phyloP scores from a whole-genome alignment of 2,797 vertebrate genomes.

The Phataginus tricuspis region DNA sequence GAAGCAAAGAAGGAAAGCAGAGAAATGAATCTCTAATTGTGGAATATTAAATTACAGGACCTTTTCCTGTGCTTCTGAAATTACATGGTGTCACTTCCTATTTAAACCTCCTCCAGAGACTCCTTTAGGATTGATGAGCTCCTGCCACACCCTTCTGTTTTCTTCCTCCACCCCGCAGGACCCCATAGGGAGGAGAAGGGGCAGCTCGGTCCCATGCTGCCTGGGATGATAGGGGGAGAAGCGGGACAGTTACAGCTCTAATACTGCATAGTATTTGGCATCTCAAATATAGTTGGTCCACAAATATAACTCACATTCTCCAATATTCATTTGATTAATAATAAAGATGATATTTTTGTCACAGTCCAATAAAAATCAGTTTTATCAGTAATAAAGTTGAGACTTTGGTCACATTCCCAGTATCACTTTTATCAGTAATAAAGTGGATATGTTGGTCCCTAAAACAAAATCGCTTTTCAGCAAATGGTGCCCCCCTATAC shows the following conservation, averaged over 20 bases:
- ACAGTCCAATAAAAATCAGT: background rate
- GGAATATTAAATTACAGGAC: background rate
- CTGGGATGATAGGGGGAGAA: background rate
- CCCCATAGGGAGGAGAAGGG: background rate
- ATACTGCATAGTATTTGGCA: background rate
- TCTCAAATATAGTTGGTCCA: background rate
- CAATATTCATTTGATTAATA: background rate
- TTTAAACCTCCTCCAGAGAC: background rate
- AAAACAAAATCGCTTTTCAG: background rate
- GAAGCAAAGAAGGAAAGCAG: background rate
- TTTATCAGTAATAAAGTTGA: constrained; percentile 7
- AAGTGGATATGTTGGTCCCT: background rate
- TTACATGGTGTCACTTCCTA: background rate
- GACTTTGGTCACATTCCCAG: background rate
- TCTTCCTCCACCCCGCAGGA: background rate
- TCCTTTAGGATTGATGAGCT: background rate
- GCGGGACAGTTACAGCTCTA: background rate
- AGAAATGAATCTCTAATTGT: background rate
- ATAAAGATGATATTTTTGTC: background rate
- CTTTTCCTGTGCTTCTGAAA: background rate
- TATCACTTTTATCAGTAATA: background rate
- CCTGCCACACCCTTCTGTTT: background rate
- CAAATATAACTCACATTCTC: background rate
- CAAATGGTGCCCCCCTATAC: background rate
- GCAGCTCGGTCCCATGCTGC: background rate